Evolutionary conservation across 1,140 invertebrate genomes (phyloP).

Genomic region (Lordiphosa stackelbergi): DNA sequence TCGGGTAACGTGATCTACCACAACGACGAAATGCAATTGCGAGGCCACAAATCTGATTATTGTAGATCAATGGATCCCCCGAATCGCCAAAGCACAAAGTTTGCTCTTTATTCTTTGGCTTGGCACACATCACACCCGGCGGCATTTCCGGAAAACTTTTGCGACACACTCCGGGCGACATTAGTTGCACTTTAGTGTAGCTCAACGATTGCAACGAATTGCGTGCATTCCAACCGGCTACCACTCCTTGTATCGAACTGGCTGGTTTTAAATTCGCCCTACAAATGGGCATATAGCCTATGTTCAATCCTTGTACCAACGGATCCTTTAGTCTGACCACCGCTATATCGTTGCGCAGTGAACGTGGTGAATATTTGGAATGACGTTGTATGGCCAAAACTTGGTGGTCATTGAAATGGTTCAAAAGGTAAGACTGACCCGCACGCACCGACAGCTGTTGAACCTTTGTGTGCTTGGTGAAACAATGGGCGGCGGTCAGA

Average conservation of each 20-base stretch:
- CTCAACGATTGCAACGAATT: not conserved
- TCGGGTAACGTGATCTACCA: conserved; percentile 2
- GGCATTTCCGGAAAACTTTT: conserved; percentile 5
- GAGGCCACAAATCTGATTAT: conserved; percentile 13
- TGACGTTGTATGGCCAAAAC: conserved; percentile 8
- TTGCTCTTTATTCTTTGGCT: not conserved
- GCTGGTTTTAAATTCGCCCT: not conserved
- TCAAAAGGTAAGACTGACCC: not conserved
- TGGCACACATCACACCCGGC: conserved; percentile 2
- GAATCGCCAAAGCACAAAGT: conserved; percentile 19
- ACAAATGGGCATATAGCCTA: conserved; percentile 14
- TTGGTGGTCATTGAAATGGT: not conserved
- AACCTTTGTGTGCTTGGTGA: not conserved
- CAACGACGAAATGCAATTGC: conserved; percentile 13
- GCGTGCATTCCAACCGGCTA: conserved; percentile 8
- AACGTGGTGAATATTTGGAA: not conserved
- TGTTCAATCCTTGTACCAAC: not conserved
- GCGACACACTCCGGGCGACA: not conserved
- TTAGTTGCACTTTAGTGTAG: not conserved
- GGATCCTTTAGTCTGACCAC: conserved; percentile 3
- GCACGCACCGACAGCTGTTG: conserved; percentile 8
- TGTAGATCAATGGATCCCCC: conserved; percentile 13
- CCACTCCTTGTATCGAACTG: not conserved
- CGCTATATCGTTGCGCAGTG: conserved; percentile 11
- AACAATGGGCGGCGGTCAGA: conserved; percentile 20